Base-by-base conservation (phyloP, 2,888 invertebrate genomes). In the Thereva nobilitata region DNA sequence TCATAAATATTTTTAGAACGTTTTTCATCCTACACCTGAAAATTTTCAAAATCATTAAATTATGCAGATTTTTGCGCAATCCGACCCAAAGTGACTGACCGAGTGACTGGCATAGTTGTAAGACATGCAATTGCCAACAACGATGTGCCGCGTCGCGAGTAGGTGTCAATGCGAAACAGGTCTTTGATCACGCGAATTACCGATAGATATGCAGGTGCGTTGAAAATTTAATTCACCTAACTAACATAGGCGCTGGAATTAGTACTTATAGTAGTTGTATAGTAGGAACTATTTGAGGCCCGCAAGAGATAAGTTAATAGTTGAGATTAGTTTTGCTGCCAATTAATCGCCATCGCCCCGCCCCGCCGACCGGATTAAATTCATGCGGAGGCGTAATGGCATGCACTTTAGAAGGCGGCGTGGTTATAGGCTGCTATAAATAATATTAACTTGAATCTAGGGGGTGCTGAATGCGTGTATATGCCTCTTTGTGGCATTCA, bases 121-220 rank as follows among this genome's bases (percentile, higher is more conserved):
- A 41, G 23, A 64, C 53, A 64, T 53, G 52, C 52, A 10, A 40
- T 53, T 55, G 9, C 7, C 9, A 42, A 42, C 9, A 9, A 42
- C 9, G 9, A 23, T 23, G 49, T 40, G 23, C 37, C 61, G 41
- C 45, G 64, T 42, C 49, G 67, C 67, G 70, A 70, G 72, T 72
- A 72, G 71, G 72, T 72, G 72, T 70, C 67, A 68, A 68, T 70
- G 49, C 65, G 64, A 38, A 55, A 63, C 72, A 69, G 70, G 68
- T 68, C 64, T 68, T 71, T 69, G 68, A 67, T 71, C 70, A 69
- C 69, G 66, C 66, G 67, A 71, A 66, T 47, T 64, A 47, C 38
- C 53, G 50, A 61, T 61, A 10, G 64, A 55, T 64, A 54, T 54
- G 64, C 64, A 64, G 64, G 64, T 64, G 64, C 64, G 64, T 64